A percentile compares a stretch with the other conserved stretches of the same genome.
These are phyloP conservation scores for Okapia johnstoni DNA, from an alignment of 2,113 vertebrate genomes.

Conservation along the genomic window DNA sequence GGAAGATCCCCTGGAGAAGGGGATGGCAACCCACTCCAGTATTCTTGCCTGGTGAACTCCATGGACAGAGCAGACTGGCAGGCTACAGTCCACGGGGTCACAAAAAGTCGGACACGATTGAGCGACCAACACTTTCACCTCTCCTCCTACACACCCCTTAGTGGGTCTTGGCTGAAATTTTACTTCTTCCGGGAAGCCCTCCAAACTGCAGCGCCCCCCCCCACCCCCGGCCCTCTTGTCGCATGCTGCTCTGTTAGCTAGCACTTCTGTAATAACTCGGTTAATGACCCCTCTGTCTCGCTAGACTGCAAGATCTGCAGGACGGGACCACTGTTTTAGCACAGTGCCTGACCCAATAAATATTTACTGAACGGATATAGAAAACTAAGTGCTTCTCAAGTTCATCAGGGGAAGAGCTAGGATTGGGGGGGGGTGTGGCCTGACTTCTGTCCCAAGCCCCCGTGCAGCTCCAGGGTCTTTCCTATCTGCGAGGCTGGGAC, in stretches of 20 bases:
- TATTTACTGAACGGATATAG: constrained; percentile 23
- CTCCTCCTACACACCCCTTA: background rate
- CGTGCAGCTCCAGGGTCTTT: background rate
- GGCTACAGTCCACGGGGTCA: background rate
- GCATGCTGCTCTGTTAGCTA: background rate
- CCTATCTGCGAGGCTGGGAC: background rate
- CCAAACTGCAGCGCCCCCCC: background rate
- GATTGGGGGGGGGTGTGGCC: background rate
- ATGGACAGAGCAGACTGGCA: background rate
- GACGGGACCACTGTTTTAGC: background rate
- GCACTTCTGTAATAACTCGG: background rate
- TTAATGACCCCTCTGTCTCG: background rate
- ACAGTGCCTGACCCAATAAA: constrained; percentile 30
- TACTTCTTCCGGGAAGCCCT: background rate
- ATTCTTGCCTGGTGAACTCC: background rate
- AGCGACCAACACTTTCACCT: background rate
- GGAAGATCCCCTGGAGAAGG: background rate
- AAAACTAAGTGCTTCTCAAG: constrained; percentile 45
- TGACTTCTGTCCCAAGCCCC: background rate
- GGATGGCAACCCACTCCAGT: background rate
- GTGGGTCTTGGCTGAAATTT: background rate
- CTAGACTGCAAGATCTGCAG: background rate
- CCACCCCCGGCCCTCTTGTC: accelerated
- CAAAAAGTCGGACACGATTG: background rate
- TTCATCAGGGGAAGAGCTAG: background rate